Percentiles rank a stretch among this genome's conserved stretches.
Conservation (phyloP, 37 sponge, comb jelly and placozoan species). For the Beroe forskalii region DNA sequence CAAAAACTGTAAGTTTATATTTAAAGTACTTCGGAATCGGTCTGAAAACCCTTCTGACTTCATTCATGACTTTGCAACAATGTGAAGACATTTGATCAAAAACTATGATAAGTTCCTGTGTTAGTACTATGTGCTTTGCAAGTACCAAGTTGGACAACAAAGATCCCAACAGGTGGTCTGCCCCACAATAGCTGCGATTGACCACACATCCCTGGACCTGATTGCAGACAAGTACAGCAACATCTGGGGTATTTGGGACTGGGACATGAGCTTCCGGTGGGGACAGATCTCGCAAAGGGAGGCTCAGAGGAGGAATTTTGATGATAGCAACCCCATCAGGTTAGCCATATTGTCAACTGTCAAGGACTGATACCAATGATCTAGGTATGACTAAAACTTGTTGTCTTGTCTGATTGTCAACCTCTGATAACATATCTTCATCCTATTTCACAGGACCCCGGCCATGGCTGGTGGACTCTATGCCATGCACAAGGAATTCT, state of each 20-base stretch:
- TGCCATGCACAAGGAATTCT: conserved; percentile 43
- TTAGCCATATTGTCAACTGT: background rate
- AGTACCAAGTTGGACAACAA: no score
- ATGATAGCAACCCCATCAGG: conserved; percentile 46
- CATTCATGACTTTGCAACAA: no score
- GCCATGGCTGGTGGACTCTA: conserved; percentile 49
- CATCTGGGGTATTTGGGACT: conserved; percentile 54
- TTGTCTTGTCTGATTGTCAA: no score
- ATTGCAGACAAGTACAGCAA: conserved; percentile 7
- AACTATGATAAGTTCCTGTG: no score
- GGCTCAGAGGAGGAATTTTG: conserved; percentile 19
- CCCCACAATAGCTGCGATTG: conserved; percentile 37
- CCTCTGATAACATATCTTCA: no score
- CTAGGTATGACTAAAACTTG: no score
- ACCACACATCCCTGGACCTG: conserved; percentile 46
- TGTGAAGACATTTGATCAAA: no score
- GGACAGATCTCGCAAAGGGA: background rate
- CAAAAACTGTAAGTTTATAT: conserved; percentile 10
- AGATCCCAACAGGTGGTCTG: conserved; percentile 55
- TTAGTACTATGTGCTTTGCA: no score
- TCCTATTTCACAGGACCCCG: background rate
- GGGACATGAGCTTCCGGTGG: conserved; percentile 55
- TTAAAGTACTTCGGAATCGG: background rate
- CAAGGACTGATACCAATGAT: no score
- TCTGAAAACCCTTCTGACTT: no score